Evolutionary conservation across 2,797 vertebrate genomes (phyloP), one percentile per base, ranked within the genome.

Genomic region (Erethizon dorsatum): DNA sequence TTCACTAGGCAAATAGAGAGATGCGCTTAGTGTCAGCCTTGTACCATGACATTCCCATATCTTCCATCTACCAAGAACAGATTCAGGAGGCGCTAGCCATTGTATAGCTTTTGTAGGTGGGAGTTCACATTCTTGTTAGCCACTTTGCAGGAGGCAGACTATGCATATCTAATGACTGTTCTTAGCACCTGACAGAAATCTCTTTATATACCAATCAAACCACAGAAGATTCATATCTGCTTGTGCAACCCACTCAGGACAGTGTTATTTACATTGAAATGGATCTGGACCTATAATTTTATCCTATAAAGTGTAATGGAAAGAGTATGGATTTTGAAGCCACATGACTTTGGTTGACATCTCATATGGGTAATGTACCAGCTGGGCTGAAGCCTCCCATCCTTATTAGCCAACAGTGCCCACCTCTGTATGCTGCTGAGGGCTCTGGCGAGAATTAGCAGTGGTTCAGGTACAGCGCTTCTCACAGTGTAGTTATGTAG

Each of bases 191-290:
- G 10, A 33, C 15, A 77, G 52, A 71, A 37, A 59, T 85, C 73
- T 84, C 33, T 84, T 90, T 82, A 7, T 59, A 22, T 84, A 56
- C 10, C n/a, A 77, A 47, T n/a, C 54, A 79, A 83, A 22, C 6
- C 57, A 28, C 78, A 90, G n/a, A 88, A 82, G 13, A 83, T 20
- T 59, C 17, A 6, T 52, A 2, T 86, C 54, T 82, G 7, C 61
- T 78, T n/a, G 69, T 52, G 52, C 37, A 90, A 73, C 41, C 41
- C 9, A 88, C 41, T 79, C 52, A 87, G 52, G 11, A 33, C 52
- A 56, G 22, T 50, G 84, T 73, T 82, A 28, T 77, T 96, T 84
- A 73, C 20, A 45, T 52, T n/a, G 54, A 89, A 89, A 82, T 63
- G 54, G 50, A 73, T 28, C 22, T 50, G 56, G 73, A 83, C 17